phyloP scores from a whole-genome alignment of 1,140 invertebrate genomes.

The Orchesella cincta region DNA sequence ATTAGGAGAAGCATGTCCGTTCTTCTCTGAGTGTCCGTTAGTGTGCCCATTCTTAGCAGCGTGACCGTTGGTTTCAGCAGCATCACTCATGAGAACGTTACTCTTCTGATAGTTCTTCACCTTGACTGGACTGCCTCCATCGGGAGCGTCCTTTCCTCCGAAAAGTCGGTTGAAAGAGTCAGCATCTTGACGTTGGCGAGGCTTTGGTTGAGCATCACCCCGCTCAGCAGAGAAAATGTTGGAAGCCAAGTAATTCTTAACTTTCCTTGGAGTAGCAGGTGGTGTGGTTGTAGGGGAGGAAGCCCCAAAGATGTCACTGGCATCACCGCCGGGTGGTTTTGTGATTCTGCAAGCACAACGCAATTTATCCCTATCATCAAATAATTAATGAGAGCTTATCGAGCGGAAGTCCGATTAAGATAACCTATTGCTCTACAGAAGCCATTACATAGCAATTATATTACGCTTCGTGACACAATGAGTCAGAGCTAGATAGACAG shows the following conservation, averaged over 20 bases:
- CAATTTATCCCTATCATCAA: too few species aligned
- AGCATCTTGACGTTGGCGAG: slow-evolving; percentile 59
- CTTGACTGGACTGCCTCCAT: slow-evolving; percentile 49
- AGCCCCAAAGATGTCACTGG: slow-evolving; percentile 65
- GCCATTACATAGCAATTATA: too few species aligned
- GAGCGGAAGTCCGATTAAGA: too few species aligned
- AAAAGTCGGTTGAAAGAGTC: slow-evolving; percentile 61
- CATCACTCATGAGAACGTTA: slow-evolving; percentile 53
- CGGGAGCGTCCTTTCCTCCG: slow-evolving; percentile 53
- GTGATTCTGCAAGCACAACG: slow-evolving; percentile 64
- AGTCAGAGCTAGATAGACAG: too few species aligned
- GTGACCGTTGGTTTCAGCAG: slow-evolving; percentile 59
- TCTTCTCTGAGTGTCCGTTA: slow-evolving; percentile 12
- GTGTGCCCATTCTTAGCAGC: slow-evolving; percentile 57
- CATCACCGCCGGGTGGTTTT: slow-evolving; percentile 68
- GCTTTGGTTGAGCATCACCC: slow-evolving; percentile 50
- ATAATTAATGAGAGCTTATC: too few species aligned
- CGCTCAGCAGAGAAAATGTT: slow-evolving; percentile 49
- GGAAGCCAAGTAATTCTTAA: slow-evolving; percentile 50
- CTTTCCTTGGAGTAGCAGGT: slow-evolving; percentile 55
- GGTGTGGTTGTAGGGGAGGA: slow-evolving; percentile 57
- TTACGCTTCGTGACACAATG: too few species aligned
- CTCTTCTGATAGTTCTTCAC: slow-evolving; percentile 55
- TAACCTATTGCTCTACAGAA: neutral
- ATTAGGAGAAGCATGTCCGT: slow-evolving; percentile 8